Base-by-base conservation (phyloP, 2,113 vertebrate genomes). In the Zootoca vivipara region DNA sequence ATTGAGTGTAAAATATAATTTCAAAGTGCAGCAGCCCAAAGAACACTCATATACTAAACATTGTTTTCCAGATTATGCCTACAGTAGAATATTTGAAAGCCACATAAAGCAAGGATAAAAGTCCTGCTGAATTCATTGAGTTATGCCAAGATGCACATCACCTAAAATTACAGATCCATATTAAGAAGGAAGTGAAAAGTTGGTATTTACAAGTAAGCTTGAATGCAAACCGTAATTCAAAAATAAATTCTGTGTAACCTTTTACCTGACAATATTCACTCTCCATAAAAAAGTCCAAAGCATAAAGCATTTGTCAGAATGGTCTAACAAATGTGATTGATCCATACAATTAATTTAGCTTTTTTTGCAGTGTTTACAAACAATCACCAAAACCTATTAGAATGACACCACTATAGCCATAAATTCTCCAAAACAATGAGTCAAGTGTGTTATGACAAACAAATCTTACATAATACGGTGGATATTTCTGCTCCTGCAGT, bases 51-150 rank as follows among this genome's bases (percentile, higher is more conserved):
- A 28, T 12, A 73, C 18, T 16, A 28, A 7, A 73, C 12, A 4
- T 38, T 8, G 67, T 2, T 46, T 79, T 83, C 22, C 52, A 79
- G 69, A 64, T 62, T 40, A 83, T 4, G 78, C 40, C 85, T 56
- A 56, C 92, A 56, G 0, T 83, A 77, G 91, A 89, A 90, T 35
- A 22, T 33, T 35, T 42, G 26, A 73, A 81, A 73, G n/a, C 24
- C 2, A 84, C 38, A n/a, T 70, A 42, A 92, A 40, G 89, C 40
- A 81, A 74, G 56, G 85, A 90, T 93, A 85, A 90, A 84, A 64
- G 87, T 90, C 89, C 82, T 85, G 77, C 89, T 90, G 90, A 93
- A 92, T 85, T 89, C 78, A 77, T 2, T 1, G 80, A 90, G 28
- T 77, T 90, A 84, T 77, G 85, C 81, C 90, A 84, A 82, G 78